These are phyloP conservation scores for Ameiurus melas DNA, from an alignment of 2,113 vertebrate genomes.

Conservation along the genomic window DNA sequence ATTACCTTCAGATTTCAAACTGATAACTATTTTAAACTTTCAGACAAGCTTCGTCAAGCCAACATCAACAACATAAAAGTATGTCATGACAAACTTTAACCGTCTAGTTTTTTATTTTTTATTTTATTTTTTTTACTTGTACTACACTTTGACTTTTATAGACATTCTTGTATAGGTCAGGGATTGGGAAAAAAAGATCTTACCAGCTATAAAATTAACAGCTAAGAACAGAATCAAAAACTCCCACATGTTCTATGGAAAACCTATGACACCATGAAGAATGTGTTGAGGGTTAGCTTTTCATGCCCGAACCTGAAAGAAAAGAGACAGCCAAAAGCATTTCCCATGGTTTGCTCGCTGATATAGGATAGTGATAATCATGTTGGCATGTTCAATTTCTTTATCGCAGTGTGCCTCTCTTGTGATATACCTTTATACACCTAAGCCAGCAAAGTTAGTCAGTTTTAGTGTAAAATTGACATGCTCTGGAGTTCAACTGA, in stretches of 20 bases:
- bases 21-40: too few relatives aligned
- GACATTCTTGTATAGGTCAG: not conserved
- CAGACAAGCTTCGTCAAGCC: too few relatives aligned
- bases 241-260: slow-evolving; percentile 19
- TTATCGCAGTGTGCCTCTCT: not conserved
- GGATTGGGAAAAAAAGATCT: not conserved
- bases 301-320: slow-evolving; percentile 18
- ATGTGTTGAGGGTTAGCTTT: not conserved
- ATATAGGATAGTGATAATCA: not conserved
- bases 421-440: not conserved
- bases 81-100: too few relatives aligned
- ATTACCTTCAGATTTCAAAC: too few relatives aligned
- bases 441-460: not conserved
- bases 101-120: too few relatives aligned
- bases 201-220: not conserved
- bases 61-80: too few relatives aligned
- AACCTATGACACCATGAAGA: not conserved
- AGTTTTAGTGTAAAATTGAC: not conserved
- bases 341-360: not conserved
- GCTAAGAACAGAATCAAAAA: slow-evolving; percentile 10
- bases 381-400: not conserved
- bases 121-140: too few relatives aligned
- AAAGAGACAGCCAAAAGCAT: not conserved
- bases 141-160: not conserved
- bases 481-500: not conserved